These are phyloP conservation scores for Smithornis capensis DNA, from an alignment of 2,113 vertebrate genomes.

Conservation along the genomic window DNA sequence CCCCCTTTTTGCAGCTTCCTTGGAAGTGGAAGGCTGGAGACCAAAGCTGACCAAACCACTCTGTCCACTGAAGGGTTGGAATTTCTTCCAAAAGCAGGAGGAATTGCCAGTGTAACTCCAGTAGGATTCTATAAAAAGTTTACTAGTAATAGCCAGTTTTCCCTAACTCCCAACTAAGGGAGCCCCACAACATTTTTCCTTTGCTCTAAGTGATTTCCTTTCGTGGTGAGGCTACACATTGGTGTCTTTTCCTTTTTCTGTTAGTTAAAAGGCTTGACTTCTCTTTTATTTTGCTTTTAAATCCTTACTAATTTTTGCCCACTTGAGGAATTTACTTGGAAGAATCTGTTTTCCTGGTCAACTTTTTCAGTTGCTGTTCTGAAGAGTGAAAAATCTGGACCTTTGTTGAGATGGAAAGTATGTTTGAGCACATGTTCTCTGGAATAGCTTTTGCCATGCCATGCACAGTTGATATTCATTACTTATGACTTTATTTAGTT, in stretches of 20 bases:
- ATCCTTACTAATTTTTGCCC: not conserved
- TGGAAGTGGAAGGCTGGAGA: not conserved
- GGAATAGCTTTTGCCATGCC: not conserved
- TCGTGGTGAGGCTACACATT: not conserved
- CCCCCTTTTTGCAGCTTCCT: not conserved
- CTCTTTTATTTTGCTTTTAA: not conserved
- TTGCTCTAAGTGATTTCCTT: not conserved
- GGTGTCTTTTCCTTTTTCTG: not conserved
- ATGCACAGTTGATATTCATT: constrained; percentile 14
- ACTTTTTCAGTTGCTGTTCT: not conserved
- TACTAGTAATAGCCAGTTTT: not conserved
- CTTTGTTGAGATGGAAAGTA: constrained; percentile 37
- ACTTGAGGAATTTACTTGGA: not conserved
- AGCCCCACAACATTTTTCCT: not conserved
- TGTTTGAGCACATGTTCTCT: constrained; percentile 24
- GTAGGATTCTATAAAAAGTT: not conserved
- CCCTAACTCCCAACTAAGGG: not conserved
- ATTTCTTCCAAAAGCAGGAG: not conserved
- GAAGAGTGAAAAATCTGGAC: not conserved
- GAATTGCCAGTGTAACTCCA: constrained; percentile 36
- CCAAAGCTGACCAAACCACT: not conserved
- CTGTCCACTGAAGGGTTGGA: not conserved
- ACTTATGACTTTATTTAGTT: not conserved
- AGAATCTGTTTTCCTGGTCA: not conserved
- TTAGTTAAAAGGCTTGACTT: not conserved